phyloP scores from a whole-genome alignment of 2,113 vertebrate species.

The Larimichthys polyactis region DNA sequence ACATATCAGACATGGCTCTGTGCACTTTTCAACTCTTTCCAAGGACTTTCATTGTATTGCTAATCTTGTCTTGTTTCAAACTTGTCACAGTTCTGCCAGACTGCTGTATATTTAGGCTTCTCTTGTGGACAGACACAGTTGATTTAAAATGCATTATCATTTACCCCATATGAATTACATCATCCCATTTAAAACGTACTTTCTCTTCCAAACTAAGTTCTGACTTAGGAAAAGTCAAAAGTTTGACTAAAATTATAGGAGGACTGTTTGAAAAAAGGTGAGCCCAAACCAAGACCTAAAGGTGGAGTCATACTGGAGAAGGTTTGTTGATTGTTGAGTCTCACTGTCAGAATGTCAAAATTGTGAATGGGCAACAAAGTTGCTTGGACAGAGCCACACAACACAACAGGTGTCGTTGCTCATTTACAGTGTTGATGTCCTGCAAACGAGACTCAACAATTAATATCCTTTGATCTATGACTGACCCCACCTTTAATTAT shows the following conservation, averaged over 20 bases:
- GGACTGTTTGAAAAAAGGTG: neutral
- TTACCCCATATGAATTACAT: neutral
- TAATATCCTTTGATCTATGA: no score
- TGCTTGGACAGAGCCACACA: no score
- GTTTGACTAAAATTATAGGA: neutral
- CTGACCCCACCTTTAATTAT: no score
- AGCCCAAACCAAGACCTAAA: neutral
- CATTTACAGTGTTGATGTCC: no score
- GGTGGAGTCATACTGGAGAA: no score
- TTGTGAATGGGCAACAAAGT: no score
- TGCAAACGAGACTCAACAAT: no score
- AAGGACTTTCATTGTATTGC: neutral
- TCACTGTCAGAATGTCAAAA: no score
- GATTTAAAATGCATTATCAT: neutral
- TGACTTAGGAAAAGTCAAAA: neutral
- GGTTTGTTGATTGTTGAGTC: no score
- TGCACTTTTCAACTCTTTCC: neutral
- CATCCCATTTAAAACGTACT: neutral
- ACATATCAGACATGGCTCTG: slow-evolving; percentile 29
- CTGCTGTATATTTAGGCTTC: slow-evolving; percentile 1
- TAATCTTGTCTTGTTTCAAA: slow-evolving; percentile 20
- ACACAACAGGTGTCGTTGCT: no score
- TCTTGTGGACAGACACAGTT: neutral
- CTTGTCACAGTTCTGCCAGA: neutral
- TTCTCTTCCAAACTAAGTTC: neutral